Evolutionary conservation across 2,888 invertebrate genomes (phyloP).

Genomic region (Campoplex nolae): DNA sequence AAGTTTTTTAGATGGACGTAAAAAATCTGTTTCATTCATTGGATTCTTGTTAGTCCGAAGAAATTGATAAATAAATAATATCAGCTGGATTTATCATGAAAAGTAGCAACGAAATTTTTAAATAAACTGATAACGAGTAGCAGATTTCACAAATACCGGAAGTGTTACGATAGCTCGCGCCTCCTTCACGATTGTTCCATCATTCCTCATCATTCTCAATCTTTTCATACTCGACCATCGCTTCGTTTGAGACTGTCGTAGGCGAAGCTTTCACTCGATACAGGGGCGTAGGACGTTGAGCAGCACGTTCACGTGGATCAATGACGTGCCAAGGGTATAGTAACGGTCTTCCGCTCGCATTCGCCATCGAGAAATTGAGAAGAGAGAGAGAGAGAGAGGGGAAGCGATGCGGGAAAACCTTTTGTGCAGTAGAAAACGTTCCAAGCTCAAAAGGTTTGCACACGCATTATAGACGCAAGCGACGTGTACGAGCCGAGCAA

Average conservation of each 20-base stretch:
- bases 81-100: not conserved
- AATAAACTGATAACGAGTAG: too few relatives aligned
- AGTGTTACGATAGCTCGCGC: conserved; percentile 10
- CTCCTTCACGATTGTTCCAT: not conserved
- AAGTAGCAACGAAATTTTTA: too few relatives aligned
- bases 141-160: not conserved
- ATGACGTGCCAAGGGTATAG: conserved; percentile 68
- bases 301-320: conserved; percentile 74
- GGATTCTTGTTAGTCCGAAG: not conserved
- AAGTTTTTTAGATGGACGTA: not conserved
- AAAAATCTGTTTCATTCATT: not conserved
- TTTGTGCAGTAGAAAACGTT: conserved; percentile 42
- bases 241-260: not conserved
- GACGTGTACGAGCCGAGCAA: not conserved
- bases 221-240: not conserved
- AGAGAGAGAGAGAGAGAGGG: not conserved
- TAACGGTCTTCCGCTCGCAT: conserved; percentile 23
- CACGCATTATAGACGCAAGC: conserved; percentile 29
- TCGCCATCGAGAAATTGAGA: conserved; percentile 45
- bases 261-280: conserved; percentile 61
- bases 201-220: conserved; percentile 26
- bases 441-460: conserved; percentile 36
- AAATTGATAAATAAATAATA: not conserved
- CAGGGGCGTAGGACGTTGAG: conserved; percentile 70
- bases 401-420: conserved; percentile 38